Percentiles rank a stretch among this genome's conserved stretches.
Conservation (phyloP, 2,888 invertebrate species). For the Latheticus oryzae region DNA sequence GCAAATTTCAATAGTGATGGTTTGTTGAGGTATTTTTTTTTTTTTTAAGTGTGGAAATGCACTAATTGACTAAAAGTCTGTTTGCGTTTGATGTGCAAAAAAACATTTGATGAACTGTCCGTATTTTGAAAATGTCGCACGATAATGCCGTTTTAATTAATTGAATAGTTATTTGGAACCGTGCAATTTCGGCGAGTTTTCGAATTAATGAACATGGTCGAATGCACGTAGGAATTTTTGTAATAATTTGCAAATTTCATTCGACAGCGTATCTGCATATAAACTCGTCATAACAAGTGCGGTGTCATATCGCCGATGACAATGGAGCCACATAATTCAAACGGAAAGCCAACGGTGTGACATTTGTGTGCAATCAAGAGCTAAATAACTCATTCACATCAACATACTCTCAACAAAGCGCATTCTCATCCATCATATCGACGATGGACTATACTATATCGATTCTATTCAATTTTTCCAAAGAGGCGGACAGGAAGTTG, state of each 20-base stretch:
- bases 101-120: conserved; percentile 30
- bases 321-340: conserved; percentile 60
- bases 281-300: conserved; percentile 61
- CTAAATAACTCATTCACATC: conserved; percentile 61
- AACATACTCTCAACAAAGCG: conserved; percentile 56
- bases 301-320: conserved; percentile 59
- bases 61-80: conserved; percentile 30
- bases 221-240: conserved; percentile 52
- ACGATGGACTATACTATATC: conserved; percentile 21
- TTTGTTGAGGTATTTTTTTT: conserved; percentile 17
- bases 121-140: conserved; percentile 31
- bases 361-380: conserved; percentile 64
- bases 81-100: conserved; percentile 28
- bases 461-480: conserved; percentile 14
- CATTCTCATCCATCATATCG: conserved; percentile 55
- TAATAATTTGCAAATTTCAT: conserved; percentile 57
- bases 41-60: conserved; percentile 24
- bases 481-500: conserved; percentile 6
- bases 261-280: conserved; percentile 57
- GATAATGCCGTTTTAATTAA: conserved; percentile 43
- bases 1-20: conserved; percentile 16
- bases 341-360: conserved; percentile 56
- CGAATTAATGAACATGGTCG: conserved; percentile 51
- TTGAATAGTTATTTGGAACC: conserved; percentile 47
- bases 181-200: conserved; percentile 51